These are phyloP conservation scores for Galbula dea DNA, from an alignment of 2,113 vertebrate genomes.

Conservation along the genomic window DNA sequence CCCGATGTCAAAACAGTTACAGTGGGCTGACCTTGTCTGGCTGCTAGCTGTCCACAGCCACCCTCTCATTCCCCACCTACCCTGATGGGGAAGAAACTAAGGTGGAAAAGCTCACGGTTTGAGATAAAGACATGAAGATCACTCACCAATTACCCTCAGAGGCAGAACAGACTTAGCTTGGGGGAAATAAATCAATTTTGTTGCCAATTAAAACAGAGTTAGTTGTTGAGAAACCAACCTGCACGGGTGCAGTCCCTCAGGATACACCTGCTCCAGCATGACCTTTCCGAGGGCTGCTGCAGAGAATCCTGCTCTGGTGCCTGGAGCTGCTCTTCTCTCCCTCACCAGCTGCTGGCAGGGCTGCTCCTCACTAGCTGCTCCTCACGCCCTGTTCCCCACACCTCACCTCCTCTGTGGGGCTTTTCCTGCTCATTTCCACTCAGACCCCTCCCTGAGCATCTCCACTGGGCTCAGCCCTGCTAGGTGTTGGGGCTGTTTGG, in stretches of 20 bases:
- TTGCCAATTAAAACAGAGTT: not conserved
- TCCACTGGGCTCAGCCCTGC: fast-evolving
- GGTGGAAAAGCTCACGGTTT: not conserved
- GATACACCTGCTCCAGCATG: too few relatives aligned
- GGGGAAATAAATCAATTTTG: not conserved
- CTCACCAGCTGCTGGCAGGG: not conserved
- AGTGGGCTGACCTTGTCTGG: not conserved
- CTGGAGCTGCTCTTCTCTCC: too few relatives aligned
- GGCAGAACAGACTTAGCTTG: not conserved
- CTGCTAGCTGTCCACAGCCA: fast-evolving
- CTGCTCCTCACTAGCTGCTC: not conserved
- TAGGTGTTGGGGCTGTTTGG: fast-evolving
- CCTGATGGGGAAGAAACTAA: not conserved
- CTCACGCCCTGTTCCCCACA: too few relatives aligned
- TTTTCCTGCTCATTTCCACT: not conserved
- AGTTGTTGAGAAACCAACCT: not conserved
- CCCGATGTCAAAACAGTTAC: fast-evolving
- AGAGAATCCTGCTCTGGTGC: too few relatives aligned
- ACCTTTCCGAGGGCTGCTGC: too few relatives aligned
- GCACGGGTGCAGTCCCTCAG: too few relatives aligned
- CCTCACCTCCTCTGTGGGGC: fast-evolving
- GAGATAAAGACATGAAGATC: not conserved
- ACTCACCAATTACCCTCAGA: not conserved
- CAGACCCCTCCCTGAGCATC: fast-evolving
- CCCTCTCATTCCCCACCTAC: not conserved